These are phyloP conservation scores for Deroplatys truncata DNA, from an alignment of 2,888 invertebrate species.

Conservation along the genomic window DNA sequence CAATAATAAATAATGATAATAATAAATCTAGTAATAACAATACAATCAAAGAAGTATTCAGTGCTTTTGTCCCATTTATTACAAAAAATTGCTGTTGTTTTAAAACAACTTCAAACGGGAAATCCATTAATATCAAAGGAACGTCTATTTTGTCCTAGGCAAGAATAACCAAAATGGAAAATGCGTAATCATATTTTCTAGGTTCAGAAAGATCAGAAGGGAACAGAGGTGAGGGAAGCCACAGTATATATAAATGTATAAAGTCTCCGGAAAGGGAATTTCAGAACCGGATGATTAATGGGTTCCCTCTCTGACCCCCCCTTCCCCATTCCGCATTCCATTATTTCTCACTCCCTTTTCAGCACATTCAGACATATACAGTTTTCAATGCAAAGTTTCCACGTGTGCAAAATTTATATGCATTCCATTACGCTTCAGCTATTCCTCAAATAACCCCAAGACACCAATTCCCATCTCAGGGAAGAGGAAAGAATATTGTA, in stretches of 20 bases:
- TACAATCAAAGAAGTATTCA: no score
- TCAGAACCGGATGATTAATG: neutral
- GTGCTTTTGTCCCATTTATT: no score
- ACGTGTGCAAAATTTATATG: neutral
- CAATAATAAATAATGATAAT: no score
- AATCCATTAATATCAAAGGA: no score
- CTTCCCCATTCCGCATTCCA: neutral
- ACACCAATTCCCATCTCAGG: neutral
- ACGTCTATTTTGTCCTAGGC: no score
- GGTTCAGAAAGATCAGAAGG: neutral
- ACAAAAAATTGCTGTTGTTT: no score
- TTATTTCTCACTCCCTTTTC: neutral
- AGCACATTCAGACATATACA: neutral
- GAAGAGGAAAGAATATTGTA: neutral
- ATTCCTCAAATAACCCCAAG: neutral
- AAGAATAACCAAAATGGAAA: neutral
- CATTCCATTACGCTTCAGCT: neutral
- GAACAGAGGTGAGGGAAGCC: neutral
- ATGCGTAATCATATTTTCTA: neutral
- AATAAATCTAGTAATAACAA: no score
- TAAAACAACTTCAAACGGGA: no score
- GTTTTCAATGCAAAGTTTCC: neutral
- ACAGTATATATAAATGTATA: neutral
- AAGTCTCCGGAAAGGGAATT: neutral
- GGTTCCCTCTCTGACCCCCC: neutral